Evolutionary conservation across 1,140 invertebrate genomes (phyloP).

Genomic region (Drosophila bipectinata): DNA sequence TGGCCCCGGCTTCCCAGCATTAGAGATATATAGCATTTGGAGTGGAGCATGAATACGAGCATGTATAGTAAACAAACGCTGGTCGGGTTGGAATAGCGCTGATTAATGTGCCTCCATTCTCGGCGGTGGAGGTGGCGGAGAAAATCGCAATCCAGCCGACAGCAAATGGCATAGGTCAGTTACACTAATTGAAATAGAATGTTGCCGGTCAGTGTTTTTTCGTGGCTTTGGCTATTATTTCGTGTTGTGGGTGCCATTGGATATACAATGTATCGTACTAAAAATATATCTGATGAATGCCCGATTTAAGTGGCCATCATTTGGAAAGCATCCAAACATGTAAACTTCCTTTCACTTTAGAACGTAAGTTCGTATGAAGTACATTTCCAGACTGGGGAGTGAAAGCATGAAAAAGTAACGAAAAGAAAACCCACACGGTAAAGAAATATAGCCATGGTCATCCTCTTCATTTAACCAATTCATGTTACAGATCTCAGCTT

Average conservation of each 20-base stretch:
- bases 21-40: slow-evolving; percentile 30
- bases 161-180: slow-evolving; percentile 77
- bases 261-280: slow-evolving; percentile 19
- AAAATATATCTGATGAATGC: slow-evolving; percentile 43
- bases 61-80: slow-evolving; percentile 38
- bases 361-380: slow-evolving; percentile 31
- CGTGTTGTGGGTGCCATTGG: slow-evolving; percentile 44
- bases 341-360: slow-evolving; percentile 70
- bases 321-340: slow-evolving; percentile 61
- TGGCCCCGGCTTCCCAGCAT: slow-evolving; percentile 14
- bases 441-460: neutral
- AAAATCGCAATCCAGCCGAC: slow-evolving; percentile 3
- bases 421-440: slow-evolving; percentile 13
- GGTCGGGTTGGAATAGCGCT: slow-evolving; percentile 64
- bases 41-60: slow-evolving; percentile 37
- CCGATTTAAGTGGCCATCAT: slow-evolving; percentile 35
- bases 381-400: slow-evolving; percentile 26
- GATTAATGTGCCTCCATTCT: slow-evolving; percentile 60
- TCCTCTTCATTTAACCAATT: neutral
- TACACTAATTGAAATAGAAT: slow-evolving; percentile 81
- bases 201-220: slow-evolving; percentile 40
- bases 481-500: no score
- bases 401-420: slow-evolving; percentile 51
- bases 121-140: slow-evolving; percentile 3
- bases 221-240: neutral